Conservation (phyloP, 2,888 invertebrate species). For the Adelphocoris suturalis region DNA sequence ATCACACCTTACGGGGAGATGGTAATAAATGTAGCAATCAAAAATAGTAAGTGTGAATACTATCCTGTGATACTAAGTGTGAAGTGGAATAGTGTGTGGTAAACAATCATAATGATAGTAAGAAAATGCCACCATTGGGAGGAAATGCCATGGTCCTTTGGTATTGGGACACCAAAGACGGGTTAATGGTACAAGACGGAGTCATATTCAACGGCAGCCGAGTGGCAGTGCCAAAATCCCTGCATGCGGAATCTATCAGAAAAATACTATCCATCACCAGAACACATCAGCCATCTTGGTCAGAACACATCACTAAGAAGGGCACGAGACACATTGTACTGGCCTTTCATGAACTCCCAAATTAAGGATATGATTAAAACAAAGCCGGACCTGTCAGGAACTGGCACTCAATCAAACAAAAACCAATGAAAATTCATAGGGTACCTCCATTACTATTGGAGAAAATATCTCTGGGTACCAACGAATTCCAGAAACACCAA, state of each 20-base stretch:
- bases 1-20: no score
- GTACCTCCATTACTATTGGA: neutral
- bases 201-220: slow-evolving; percentile 27
- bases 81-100: no score
- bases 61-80: no score
- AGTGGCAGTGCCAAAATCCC: neutral
- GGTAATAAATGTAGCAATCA: no score
- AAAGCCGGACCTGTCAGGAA: neutral
- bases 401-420: neutral
- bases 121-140: no score
- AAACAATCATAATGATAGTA: no score
- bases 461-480: slow-evolving; percentile 39
- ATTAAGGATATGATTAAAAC: neutral
- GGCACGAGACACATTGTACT: no score
- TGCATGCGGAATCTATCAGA: neutral
- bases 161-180: slow-evolving; percentile 28
- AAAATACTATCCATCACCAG: slow-evolving; percentile 39
- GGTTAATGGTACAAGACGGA: slow-evolving; percentile 51
- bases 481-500: neutral
- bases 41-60: no score
- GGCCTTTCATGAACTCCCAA: no score
- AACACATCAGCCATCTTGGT: slow-evolving; percentile 46
- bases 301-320: no score
- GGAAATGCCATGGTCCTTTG: no score
- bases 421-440: slow-evolving; percentile 45